Evolutionary conservation across 2,888 invertebrate species (phyloP).

Genomic region (Phlogophora meticulosa): DNA sequence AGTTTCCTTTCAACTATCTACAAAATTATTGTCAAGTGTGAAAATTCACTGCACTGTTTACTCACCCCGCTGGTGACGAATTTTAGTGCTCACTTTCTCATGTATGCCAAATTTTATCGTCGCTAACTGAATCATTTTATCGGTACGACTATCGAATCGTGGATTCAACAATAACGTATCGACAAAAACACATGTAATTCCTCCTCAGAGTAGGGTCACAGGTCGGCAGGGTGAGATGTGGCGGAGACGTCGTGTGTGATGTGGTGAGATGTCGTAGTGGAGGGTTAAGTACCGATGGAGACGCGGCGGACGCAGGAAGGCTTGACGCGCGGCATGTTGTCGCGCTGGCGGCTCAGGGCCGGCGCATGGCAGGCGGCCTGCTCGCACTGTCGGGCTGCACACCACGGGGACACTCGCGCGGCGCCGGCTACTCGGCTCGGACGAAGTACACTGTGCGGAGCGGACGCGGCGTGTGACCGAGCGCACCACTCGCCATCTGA

Average conservation of each 20-base stretch:
- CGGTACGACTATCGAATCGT: conserved; percentile 69
- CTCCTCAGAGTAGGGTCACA: conserved; percentile 74
- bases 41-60: conserved; percentile 88
- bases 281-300: conserved; percentile 89
- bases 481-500: conserved; percentile 90
- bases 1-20: conserved; percentile 59
- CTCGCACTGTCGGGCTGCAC: conserved; percentile 65
- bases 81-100: conserved; percentile 90
- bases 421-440: conserved; percentile 78
- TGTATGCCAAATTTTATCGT: conserved; percentile 92
- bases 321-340: conserved; percentile 90
- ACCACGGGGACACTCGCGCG: conserved; percentile 76
- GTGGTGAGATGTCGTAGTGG: conserved; percentile 76
- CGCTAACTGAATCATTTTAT: conserved; percentile 92
- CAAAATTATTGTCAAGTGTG: conserved; percentile 59
- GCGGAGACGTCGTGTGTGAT: conserved; percentile 70
- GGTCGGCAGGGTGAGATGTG: conserved; percentile 65
- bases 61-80: conserved; percentile 88
- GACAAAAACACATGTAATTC: conserved; percentile 71
- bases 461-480: conserved; percentile 81
- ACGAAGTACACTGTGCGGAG: conserved; percentile 78
- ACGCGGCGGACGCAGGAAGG: conserved; percentile 90
- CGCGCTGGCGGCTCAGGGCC: conserved; percentile 83
- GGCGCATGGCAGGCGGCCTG: conserved; percentile 87
- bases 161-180: conserved; percentile 66